A percentile compares a stretch with the other conserved stretches of the same genome.
Evolutionary conservation across 2,113 vertebrate species (phyloP).

Genomic region (Boleophthalmus pectinirostris): DNA sequence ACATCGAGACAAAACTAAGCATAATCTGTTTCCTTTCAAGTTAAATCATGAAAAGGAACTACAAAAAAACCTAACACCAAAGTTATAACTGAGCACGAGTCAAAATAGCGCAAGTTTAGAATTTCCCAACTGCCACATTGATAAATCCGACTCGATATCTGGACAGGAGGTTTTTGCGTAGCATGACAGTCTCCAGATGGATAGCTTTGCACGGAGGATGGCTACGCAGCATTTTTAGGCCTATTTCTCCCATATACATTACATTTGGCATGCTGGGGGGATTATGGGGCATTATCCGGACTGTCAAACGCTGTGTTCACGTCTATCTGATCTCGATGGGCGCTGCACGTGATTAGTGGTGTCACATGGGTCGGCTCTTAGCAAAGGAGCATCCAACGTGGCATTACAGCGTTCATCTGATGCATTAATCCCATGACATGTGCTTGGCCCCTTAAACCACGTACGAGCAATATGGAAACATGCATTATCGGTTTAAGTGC

Average conservation of each 20-base stretch:
- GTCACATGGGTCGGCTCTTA: slow-evolving; percentile 35
- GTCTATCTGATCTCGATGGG: slow-evolving; percentile 33
- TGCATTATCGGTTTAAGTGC: background rate
- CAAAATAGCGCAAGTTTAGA: background rate
- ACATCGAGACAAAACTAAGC: no score
- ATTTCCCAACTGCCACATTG: background rate
- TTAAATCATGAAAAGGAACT: no score
- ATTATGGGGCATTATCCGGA: slow-evolving; percentile 47
- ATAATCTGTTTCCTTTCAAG: no score
- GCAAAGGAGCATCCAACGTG: background rate
- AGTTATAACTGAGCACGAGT: background rate
- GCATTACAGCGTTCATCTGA: background rate
- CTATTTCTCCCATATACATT: slow-evolving; percentile 19
- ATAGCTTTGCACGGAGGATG: background rate
- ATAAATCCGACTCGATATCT: background rate
- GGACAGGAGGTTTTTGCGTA: slow-evolving; percentile 4
- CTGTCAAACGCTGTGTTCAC: slow-evolving; percentile 28
- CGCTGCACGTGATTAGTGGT: slow-evolving; percentile 30
- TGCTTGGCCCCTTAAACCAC: background rate
- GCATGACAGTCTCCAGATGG: background rate
- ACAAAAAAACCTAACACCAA: background rate
- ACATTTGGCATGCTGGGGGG: slow-evolving; percentile 19
- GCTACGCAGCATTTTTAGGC: background rate
- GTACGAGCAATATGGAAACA: slow-evolving; percentile 7
- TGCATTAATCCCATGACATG: background rate